These are phyloP conservation scores for Seira ritae DNA, from an alignment of 2,888 invertebrate genomes.

Conservation along the genomic window DNA sequence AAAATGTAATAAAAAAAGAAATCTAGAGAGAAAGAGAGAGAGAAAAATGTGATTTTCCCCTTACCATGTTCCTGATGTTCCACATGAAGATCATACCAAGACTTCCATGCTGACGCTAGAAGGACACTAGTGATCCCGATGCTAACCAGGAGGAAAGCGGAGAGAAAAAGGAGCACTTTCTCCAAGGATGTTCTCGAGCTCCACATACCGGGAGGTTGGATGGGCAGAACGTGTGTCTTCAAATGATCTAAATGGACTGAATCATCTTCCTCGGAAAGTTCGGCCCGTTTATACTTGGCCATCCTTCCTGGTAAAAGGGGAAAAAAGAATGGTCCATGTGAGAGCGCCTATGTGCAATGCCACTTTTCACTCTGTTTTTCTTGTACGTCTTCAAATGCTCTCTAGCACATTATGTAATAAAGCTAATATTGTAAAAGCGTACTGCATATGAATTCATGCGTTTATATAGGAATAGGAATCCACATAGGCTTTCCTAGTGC, in stretches of 20 bases:
- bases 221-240: slow-evolving; percentile 70
- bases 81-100: slow-evolving; percentile 64
- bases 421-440: no score
- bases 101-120: slow-evolving; percentile 58
- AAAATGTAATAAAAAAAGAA: background rate
- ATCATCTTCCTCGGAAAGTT: slow-evolving; percentile 72
- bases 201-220: slow-evolving; percentile 72
- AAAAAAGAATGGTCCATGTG: slow-evolving; percentile 21
- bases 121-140: slow-evolving; percentile 61
- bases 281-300: slow-evolving; percentile 73
- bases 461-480: no score
- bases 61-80: slow-evolving; percentile 61
- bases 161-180: slow-evolving; percentile 68
- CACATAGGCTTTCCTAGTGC: no score
- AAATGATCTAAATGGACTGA: slow-evolving; percentile 70
- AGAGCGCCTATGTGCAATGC: no score
- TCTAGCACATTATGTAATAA: no score
- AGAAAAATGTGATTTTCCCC: slow-evolving; percentile 27
- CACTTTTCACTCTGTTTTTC: no score
- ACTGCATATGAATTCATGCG: no score
- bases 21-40: slow-evolving; percentile 1
- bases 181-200: slow-evolving; percentile 69
- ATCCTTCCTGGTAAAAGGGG: slow-evolving; percentile 63
- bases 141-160: slow-evolving; percentile 59
- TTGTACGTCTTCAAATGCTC: no score